Base-by-base conservation (phyloP, 2,888 invertebrate species). In the Drosophila conformis region DNA sequence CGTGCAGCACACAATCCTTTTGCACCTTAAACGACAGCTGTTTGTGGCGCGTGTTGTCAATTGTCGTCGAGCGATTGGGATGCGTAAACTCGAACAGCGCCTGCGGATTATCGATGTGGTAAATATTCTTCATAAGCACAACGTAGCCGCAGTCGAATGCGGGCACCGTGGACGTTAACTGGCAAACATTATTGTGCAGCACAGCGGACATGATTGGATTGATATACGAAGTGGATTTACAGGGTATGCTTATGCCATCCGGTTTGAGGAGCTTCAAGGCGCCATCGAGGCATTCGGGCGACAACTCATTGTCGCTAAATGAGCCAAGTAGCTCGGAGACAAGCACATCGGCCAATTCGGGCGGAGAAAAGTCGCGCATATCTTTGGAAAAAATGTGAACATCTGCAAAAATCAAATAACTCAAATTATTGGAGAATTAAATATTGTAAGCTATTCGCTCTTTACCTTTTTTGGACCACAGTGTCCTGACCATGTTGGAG, bases 221-320 rank as follows among this genome's bases (percentile, higher is more conserved):
- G 42, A 99, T 94, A 92, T 96, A 98, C 0, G 99, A 99, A 1
- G 96, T 97, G 89, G 99, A 99, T 59, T 95, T 95, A 78, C 93
- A 94, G 0, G 99, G 99, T 93, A 99, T 99, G 87, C 97, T 98
- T 77, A 99, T 96, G 27, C 99, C 99, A 91, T 96, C 96, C 29
- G 96, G 94, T 94, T 96, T 96, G 7, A 99, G 94, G 78, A 98
- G 96, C 46, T 96, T 95, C 84, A 98, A 97, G 4, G 98, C 98
- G 4, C 99, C 98, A 93, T 99, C 99, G 58, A 99, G 94, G 93
- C 99, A 99, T 93, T 99, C 99, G 0, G 99, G 99, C 0, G 99
- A 98, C 15, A 99, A 94, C 94, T 99, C 99, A 92, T 99, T 99
- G 93, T 99, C 99, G 27, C 99, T 99, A 94, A 99, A 99, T 2